These are phyloP conservation scores for Gila robusta DNA, from an alignment of 2,797 vertebrate species.

Conservation along the genomic window DNA sequence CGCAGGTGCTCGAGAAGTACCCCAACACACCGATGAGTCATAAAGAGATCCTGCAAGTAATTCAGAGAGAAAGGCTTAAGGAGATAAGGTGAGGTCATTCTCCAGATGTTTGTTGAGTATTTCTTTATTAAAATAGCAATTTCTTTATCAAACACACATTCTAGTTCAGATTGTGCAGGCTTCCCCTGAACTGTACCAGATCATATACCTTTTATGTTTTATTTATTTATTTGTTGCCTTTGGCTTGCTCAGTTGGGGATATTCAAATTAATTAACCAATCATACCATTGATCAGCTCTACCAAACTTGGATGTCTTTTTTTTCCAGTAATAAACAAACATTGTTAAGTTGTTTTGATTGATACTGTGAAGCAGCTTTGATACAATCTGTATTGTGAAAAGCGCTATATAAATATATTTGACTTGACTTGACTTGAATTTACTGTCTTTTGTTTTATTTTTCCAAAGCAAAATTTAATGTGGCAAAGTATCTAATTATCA, in stretches of 20 bases:
- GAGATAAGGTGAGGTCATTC: slow-evolving; percentile 90
- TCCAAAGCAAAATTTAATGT: slow-evolving; percentile 32
- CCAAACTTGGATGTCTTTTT: too few relatives aligned
- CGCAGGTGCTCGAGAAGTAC: slow-evolving; percentile 97
- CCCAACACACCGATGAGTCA: slow-evolving; percentile 99
- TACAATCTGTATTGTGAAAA: too few relatives aligned
- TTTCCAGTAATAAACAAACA: too few relatives aligned
- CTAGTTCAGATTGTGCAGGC: slow-evolving; percentile 5
- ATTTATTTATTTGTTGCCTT: too few relatives aligned
- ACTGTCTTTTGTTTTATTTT: slow-evolving; percentile 46
- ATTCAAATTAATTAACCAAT: too few relatives aligned
- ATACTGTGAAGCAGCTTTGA: too few relatives aligned
- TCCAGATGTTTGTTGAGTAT: not conserved
- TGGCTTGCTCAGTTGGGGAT: too few relatives aligned
- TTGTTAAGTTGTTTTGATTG: too few relatives aligned
- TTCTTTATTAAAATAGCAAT: slow-evolving; percentile 2
- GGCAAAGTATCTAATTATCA: slow-evolving; percentile 63
- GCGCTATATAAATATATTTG: too few relatives aligned
- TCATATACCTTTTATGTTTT: slow-evolving; percentile 23
- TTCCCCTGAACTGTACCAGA: not conserved
- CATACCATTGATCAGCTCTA: too few relatives aligned
- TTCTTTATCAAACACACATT: slow-evolving; percentile 11
- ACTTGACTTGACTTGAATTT: too few relatives aligned
- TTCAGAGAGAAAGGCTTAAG: slow-evolving; percentile 96
- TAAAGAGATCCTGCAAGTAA: slow-evolving; percentile 98